Conservation (phyloP, 1,140 invertebrate species). For the Mercenaria mercenaria region DNA sequence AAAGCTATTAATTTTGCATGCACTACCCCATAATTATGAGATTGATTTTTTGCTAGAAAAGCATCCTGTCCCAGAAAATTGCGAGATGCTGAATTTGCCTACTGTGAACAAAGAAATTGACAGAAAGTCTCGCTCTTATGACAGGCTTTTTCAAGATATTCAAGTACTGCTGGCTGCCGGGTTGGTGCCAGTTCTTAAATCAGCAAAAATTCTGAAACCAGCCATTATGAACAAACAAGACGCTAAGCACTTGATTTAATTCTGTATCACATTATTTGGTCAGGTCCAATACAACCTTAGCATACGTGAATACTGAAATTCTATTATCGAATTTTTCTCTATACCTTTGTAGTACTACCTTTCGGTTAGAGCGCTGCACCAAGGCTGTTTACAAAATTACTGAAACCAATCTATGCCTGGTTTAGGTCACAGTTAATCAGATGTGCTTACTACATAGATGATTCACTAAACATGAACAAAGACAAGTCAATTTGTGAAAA, state of each 20-base stretch:
- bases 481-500: background rate
- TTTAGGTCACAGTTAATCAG: constrained; percentile 39
- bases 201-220: constrained; percentile 18
- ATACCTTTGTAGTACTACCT: background rate
- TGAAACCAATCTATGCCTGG: constrained; percentile 60
- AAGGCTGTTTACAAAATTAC: constrained; percentile 29
- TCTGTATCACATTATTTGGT: constrained; percentile 9
- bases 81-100: background rate
- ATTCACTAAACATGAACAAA: constrained; percentile 58
- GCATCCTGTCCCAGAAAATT: constrained; percentile 35
- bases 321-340: background rate
- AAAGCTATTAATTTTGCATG: background rate
- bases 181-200: constrained; percentile 13
- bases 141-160: constrained; percentile 25
- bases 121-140: background rate
- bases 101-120: constrained; percentile 30
- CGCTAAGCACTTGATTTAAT: constrained; percentile 23
- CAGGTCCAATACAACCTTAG: constrained; percentile 44
- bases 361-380: background rate
- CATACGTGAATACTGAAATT: background rate
- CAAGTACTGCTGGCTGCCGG: constrained; percentile 5
- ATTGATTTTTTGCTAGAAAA: constrained; percentile 14
- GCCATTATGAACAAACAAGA: constrained; percentile 8
- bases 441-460: constrained; percentile 61
- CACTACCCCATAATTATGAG: constrained; percentile 13